Conservation (phyloP, 2,113 vertebrate species). For the Seriola aureovittata region DNA sequence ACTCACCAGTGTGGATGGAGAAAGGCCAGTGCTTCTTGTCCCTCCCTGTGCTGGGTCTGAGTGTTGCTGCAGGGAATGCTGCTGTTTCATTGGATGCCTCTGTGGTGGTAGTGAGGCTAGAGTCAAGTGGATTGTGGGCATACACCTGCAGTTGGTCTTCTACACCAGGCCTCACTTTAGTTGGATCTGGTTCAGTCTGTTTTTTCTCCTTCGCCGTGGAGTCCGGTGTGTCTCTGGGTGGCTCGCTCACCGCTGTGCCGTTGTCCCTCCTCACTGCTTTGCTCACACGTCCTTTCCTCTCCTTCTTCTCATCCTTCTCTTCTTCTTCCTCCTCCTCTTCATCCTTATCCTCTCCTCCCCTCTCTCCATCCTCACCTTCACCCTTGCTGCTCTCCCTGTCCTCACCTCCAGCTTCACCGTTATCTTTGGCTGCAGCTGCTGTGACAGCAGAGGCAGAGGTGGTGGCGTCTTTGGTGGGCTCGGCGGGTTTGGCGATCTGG, state of each 20-base stretch:
- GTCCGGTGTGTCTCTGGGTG: slow-evolving; percentile 54
- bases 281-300: slow-evolving; percentile 34
- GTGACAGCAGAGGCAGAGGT: slow-evolving; percentile 71
- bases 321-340: slow-evolving; percentile 87
- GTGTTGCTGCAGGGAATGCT: slow-evolving; percentile 67
- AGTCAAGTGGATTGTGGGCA: slow-evolving; percentile 45
- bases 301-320: slow-evolving; percentile 82
- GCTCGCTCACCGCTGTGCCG: slow-evolving; percentile 55
- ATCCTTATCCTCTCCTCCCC: slow-evolving; percentile 85
- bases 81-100: slow-evolving; percentile 77
- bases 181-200: slow-evolving; percentile 70
- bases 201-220: slow-evolving; percentile 83
- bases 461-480: slow-evolving; percentile 79
- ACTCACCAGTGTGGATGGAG: slow-evolving; percentile 91
- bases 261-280: slow-evolving; percentile 27
- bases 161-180: slow-evolving; percentile 42
- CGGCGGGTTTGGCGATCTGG: slow-evolving; percentile 22
- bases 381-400: slow-evolving; percentile 86
- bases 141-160: slow-evolving; percentile 53
- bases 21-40: slow-evolving; percentile 82
- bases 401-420: slow-evolving; percentile 83
- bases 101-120: slow-evolving; percentile 75
- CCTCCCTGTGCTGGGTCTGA: slow-evolving; percentile 26
- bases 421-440: slow-evolving; percentile 69
- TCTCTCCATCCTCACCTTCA: slow-evolving; percentile 76